Conservation (phyloP, 1,140 invertebrate genomes). For the Cryptotermes secundus region DNA sequence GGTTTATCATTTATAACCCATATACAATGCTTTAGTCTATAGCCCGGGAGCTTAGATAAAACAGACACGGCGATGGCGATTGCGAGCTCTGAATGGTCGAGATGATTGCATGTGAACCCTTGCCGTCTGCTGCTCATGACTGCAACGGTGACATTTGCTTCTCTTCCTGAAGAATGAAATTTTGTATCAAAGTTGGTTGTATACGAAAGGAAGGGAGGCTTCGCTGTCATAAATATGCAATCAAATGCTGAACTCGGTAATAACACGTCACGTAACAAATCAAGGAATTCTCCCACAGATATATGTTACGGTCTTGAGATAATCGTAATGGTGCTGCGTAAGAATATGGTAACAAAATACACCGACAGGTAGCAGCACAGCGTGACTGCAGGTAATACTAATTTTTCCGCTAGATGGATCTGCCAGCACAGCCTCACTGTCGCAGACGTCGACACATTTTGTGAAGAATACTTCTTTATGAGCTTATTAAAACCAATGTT, state of each 20-base stretch:
- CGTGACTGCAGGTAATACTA: too few relatives aligned
- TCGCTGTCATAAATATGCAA: neutral
- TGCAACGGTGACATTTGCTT: neutral
- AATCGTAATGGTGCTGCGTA: too few relatives aligned
- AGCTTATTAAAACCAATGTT: too few relatives aligned
- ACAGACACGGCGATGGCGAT: neutral
- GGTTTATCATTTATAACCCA: slow-evolving; percentile 19
- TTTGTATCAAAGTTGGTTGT: neutral
- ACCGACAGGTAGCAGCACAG: too few relatives aligned
- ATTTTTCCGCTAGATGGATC: too few relatives aligned
- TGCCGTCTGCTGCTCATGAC: neutral
- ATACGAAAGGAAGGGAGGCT: neutral
- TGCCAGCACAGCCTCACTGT: too few relatives aligned
- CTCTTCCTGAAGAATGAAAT: neutral
- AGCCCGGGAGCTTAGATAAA: neutral
- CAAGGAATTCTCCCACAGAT: neutral
- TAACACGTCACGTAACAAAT: neutral
- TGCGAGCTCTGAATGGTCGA: neutral
- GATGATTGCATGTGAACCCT: neutral
- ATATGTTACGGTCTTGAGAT: neutral
- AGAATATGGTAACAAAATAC: too few relatives aligned
- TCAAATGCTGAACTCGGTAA: neutral
- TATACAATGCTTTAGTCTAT: slow-evolving; percentile 18
- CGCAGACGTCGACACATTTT: too few relatives aligned
- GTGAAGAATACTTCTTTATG: too few relatives aligned